Evolutionary conservation across 2,797 vertebrate species (phyloP), one percentile per base, ranked within the genome.

Genomic region (Diplodus sargus): DNA sequence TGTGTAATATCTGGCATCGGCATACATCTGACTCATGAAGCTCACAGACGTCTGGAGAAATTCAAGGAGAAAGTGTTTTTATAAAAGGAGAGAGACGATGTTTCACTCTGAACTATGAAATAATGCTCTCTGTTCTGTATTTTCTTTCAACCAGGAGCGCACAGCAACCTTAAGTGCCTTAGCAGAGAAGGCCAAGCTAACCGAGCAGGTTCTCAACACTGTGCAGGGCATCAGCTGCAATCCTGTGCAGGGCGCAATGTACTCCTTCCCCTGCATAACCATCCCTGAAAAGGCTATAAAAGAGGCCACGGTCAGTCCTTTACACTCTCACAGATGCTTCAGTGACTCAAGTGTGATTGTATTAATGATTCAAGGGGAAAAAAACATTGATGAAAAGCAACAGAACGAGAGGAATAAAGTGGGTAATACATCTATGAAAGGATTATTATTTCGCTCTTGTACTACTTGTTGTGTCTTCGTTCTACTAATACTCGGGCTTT

Each of bases 221-320:
- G 90, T 94, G 0, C 94, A 97, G 0, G 97, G 97, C 23, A 96
- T 99, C 92, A 92, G 5, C 82, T 99, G 97, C 89, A 97, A 97
- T 86, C 97, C 97, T 0, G 97, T 99, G 71, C 97, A 98, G 91
- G 97, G 97, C 0, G 97, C 97, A 28, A 97, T 98, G 97, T 99
- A 97, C 83, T 96, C 97, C 53, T 96, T 96, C 84, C 97, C 97
- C 3, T 68, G 86, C 11, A 95, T 98, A 62, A 86, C 91, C 58
- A 94, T 98, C 54, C 96, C 97, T 0, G 92, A 94, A 5, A 93
- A 92, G 0, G 97, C 97, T 0, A 11, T 97, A 52, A 90, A 90
- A 23, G 95, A 94, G 11, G 97, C 97, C 20, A 77, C 89, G 96
- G 97, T 98, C 63, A 82, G 92, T 89, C 47, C 74, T 65, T 0